Evolutionary conservation across 53 echinoderm and acorn worm species (phyloP).

Genomic region (Echinometra lucunter): DNA sequence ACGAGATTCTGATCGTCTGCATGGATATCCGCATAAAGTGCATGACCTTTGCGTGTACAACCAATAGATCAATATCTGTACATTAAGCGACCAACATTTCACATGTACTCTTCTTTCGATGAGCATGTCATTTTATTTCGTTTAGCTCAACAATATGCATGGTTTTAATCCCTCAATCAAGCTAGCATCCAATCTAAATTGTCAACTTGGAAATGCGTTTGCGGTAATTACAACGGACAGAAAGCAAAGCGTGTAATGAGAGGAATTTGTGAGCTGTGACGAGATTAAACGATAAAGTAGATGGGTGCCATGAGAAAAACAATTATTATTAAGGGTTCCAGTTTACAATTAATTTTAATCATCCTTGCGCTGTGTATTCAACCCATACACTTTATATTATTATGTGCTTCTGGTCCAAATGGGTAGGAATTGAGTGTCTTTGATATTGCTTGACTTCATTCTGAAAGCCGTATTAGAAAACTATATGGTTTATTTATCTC

Average conservation of each 20-base stretch:
- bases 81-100: neutral
- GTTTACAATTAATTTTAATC: neutral
- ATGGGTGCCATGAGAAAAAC: neutral
- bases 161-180: slow-evolving; percentile 20
- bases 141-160: neutral
- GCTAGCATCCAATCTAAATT: neutral
- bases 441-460: neutral
- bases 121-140: neutral
- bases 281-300: slow-evolving; percentile 8
- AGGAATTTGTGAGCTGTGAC: neutral
- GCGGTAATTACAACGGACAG: neutral
- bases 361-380: neutral
- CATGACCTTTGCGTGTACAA: slow-evolving; percentile 1
- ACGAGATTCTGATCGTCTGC: slow-evolving; percentile 4
- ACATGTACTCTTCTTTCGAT: neutral
- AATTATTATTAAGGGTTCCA: neutral
- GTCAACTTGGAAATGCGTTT: slow-evolving; percentile 8
- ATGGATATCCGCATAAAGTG: neutral
- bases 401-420: neutral
- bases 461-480: neutral
- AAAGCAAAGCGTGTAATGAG: neutral
- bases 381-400: neutral
- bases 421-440: neutral
- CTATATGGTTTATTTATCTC: no score
- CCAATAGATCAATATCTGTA: slow-evolving; percentile 15